These are phyloP conservation scores for Cheilosia variabilis DNA, from an alignment of 2,888 invertebrate species.

Conservation along the genomic window DNA sequence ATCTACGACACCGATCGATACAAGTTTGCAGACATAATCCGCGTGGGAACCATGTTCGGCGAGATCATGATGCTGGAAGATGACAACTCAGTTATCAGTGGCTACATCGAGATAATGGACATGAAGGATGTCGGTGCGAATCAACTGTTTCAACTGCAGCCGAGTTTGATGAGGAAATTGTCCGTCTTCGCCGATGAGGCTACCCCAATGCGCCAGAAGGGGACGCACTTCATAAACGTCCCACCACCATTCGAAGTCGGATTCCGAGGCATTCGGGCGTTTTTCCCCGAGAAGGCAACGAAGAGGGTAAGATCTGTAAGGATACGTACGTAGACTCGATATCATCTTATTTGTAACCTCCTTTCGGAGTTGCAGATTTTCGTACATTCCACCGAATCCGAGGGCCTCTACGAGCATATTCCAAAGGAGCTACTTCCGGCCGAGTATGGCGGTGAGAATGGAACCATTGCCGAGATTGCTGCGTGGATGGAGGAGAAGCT, in stretches of 20 bases:
- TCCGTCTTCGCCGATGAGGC: conserved; percentile 86
- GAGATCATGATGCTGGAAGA: conserved; percentile 87
- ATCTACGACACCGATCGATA: conserved; percentile 84
- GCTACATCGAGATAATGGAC: conserved; percentile 86
- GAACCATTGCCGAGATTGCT: conserved; percentile 34
- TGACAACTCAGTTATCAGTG: conserved; percentile 86
- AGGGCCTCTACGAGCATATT: conserved; percentile 44
- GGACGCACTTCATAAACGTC: conserved; percentile 86
- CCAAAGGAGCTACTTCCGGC: conserved; percentile 57
- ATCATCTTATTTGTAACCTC: conserved; percentile 87
- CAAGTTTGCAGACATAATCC: conserved; percentile 85
- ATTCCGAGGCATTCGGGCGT: conserved; percentile 86
- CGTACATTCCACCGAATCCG: conserved; percentile 52
- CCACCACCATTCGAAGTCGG: conserved; percentile 86
- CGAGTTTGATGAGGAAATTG: conserved; percentile 86
- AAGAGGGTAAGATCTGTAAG: conserved; percentile 81
- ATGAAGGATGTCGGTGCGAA: conserved; percentile 85
- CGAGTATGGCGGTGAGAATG: conserved; percentile 68
- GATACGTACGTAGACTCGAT: conserved; percentile 80
- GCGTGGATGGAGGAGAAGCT: conserved; percentile 56
- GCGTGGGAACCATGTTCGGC: conserved; percentile 86
- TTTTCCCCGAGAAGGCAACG: conserved; percentile 87
- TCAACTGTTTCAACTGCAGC: conserved; percentile 86
- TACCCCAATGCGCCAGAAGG: conserved; percentile 87
- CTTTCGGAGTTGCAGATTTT: conserved; percentile 79